These are phyloP conservation scores for Istiophorus platypterus DNA, from an alignment of 2,113 vertebrate genomes.

Conservation along the genomic window DNA sequence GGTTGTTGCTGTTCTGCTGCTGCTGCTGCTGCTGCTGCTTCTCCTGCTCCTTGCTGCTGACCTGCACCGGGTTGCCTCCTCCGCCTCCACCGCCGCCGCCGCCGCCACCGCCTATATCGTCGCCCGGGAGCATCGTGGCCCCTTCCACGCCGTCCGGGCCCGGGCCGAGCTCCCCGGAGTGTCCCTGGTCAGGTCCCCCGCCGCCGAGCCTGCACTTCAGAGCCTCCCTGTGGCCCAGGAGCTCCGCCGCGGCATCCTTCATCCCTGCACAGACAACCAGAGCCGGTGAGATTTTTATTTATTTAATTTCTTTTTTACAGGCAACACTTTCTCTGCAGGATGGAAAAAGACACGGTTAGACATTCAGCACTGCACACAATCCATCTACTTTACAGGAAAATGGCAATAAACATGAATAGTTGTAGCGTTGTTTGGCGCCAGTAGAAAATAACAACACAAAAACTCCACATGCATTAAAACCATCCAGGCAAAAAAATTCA, in stretches of 20 bases:
- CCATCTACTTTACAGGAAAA: conserved; percentile 16
- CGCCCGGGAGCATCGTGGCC: conserved; percentile 92
- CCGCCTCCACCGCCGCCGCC: too few species aligned
- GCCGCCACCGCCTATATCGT: conserved; percentile 91
- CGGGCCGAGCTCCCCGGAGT: conserved; percentile 91
- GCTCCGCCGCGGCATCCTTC: conserved; percentile 95
- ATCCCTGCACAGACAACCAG: conserved; percentile 87
- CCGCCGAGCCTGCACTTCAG: conserved; percentile 93
- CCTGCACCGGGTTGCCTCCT: conserved; percentile 89
- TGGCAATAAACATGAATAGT: not conserved
- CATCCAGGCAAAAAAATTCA: not conserved
- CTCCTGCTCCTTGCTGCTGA: conserved; percentile 90
- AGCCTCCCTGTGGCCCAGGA: conserved; percentile 95
- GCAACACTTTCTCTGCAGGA: conserved; percentile 28
- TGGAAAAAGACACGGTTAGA: conserved; percentile 42
- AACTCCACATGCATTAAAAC: conserved; percentile 45
- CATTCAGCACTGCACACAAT: not conserved
- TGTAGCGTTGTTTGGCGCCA: conserved; percentile 28
- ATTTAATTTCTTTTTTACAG: too few species aligned
- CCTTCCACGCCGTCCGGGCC: conserved; percentile 92
- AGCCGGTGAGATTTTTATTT: conserved; percentile 60
- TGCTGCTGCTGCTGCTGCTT: conserved; percentile 83
- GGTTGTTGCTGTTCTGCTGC: conserved; percentile 65
- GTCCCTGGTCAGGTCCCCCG: conserved; percentile 90
- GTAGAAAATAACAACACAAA: not conserved